Percentiles rank a stretch among this genome's conserved stretches.
Evolutionary conservation across 2,888 invertebrate species (phyloP).

Genomic region (Dastarcus helophoroides): DNA sequence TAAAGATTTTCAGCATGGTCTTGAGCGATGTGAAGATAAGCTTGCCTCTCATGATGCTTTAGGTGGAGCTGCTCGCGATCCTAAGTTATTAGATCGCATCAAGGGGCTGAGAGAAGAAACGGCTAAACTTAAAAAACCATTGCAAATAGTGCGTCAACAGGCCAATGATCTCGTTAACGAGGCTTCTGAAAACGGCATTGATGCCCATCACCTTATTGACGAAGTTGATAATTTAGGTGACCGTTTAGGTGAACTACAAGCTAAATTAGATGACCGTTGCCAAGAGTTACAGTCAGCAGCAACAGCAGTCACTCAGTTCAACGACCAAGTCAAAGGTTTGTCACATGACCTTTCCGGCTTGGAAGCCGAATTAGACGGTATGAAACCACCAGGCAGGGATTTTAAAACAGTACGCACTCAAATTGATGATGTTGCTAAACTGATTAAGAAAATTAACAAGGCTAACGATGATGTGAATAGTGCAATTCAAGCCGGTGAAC

Average conservation of each 20-base stretch:
- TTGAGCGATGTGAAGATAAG: slow-evolving; percentile 83
- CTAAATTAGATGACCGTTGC: slow-evolving; percentile 66
- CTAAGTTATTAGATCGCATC: slow-evolving; percentile 74
- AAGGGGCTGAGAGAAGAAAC: slow-evolving; percentile 75
- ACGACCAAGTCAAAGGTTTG: slow-evolving; percentile 73
- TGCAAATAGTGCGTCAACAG: slow-evolving; percentile 42
- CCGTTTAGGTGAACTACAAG: slow-evolving; percentile 63
- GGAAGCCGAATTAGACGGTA: slow-evolving; percentile 72
- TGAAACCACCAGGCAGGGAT: slow-evolving; percentile 82
- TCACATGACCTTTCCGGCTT: slow-evolving; percentile 65
- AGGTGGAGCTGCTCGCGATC: slow-evolving; percentile 66
- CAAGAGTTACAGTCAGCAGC: slow-evolving; percentile 75
- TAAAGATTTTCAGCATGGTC: slow-evolving; percentile 70
- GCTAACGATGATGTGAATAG: slow-evolving; percentile 55
- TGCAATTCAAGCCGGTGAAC: slow-evolving; percentile 61
- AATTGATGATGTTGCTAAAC: slow-evolving; percentile 62
- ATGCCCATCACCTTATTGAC: slow-evolving; percentile 65
- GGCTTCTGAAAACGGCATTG: slow-evolving; percentile 63
- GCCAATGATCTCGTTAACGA: slow-evolving; percentile 68
- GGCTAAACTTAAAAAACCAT: slow-evolving; percentile 62
- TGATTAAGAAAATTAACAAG: slow-evolving; percentile 55
- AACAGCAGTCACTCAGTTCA: slow-evolving; percentile 76
- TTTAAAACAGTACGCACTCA: slow-evolving; percentile 73
- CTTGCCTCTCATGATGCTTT: slow-evolving; percentile 62
- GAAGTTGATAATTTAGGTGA: slow-evolving; percentile 69